phyloP scores from a whole-genome alignment of 2,888 invertebrate species.

The Podabrus alpinus region DNA sequence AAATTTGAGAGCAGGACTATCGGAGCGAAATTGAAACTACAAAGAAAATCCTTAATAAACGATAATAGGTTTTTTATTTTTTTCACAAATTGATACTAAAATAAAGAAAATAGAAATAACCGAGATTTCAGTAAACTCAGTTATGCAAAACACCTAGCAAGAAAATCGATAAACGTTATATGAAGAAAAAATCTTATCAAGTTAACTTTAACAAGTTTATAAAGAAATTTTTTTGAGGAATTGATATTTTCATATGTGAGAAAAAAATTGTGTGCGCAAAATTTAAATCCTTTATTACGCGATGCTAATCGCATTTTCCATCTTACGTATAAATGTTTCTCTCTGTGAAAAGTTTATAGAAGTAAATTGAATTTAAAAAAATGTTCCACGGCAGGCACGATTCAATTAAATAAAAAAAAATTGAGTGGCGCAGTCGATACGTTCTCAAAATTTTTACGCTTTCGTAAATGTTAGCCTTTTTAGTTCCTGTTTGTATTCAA shows the following conservation, averaged over 20 bases:
- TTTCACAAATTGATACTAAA: not conserved
- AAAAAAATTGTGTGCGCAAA: not conserved
- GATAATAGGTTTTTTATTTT: not conserved
- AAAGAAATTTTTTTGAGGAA: not conserved
- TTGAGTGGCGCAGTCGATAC: not conserved
- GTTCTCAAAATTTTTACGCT: not conserved
- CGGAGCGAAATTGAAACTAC: not conserved
- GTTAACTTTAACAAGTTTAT: conserved; percentile 1
- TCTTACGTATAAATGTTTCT: not conserved
- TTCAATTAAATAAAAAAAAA: not conserved
- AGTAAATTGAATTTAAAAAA: not conserved
- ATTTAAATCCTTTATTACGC: not conserved
- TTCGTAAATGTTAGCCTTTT: not conserved
- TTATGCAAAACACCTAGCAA: not conserved
- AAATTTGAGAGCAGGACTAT: not conserved
- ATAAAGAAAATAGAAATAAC: not conserved
- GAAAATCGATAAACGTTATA: not conserved
- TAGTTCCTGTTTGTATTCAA: not conserved
- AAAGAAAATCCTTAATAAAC: not conserved
- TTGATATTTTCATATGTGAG: not conserved
- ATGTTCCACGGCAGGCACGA: not conserved
- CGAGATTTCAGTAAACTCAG: not conserved
- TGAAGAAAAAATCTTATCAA: not conserved
- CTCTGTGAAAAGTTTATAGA: not conserved
- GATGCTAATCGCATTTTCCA: not conserved